Conservation (phyloP, 2,888 invertebrate species). For the Drosophila parthenogenetica region DNA sequence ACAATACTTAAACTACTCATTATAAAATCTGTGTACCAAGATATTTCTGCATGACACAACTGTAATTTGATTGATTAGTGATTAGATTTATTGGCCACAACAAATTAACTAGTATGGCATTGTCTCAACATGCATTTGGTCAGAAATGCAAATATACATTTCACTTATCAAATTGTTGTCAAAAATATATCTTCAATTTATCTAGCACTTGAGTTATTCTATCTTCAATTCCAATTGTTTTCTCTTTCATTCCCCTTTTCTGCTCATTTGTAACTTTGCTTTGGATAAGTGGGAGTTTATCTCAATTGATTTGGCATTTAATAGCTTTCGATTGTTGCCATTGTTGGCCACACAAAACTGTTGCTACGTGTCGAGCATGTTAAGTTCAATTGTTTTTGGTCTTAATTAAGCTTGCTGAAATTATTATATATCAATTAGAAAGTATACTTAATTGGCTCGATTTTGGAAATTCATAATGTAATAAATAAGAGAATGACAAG, state of each 20-base stretch:
- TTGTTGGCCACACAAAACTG: slow-evolving; percentile 2
- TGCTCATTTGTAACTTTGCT: background rate
- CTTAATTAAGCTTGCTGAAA: slow-evolving; percentile 21
- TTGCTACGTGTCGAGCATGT: slow-evolving; percentile 45
- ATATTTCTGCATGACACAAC: too few species aligned
- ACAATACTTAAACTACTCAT: background rate
- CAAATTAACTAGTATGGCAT: background rate
- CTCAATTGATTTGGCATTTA: slow-evolving; percentile 18
- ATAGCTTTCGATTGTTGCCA: background rate
- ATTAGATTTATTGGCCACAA: background rate
- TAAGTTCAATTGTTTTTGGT: slow-evolving; percentile 44
- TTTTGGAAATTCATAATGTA: too few species aligned
- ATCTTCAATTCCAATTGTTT: background rate
- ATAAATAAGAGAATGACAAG: slow-evolving; percentile 3
- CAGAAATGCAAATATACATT: background rate
- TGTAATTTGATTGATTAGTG: background rate
- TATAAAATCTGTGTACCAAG: too few species aligned
- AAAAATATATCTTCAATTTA: background rate
- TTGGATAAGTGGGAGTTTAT: slow-evolving; percentile 12
- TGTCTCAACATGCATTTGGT: background rate
- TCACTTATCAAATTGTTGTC: background rate
- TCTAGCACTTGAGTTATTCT: background rate
- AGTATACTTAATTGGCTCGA: background rate
- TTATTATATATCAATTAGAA: slow-evolving; percentile 37
- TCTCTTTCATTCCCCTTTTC: background rate